These are phyloP conservation scores for Ictidomys tridecemlineatus DNA, from an alignment of 2,113 vertebrate species.

Conservation along the genomic window DNA sequence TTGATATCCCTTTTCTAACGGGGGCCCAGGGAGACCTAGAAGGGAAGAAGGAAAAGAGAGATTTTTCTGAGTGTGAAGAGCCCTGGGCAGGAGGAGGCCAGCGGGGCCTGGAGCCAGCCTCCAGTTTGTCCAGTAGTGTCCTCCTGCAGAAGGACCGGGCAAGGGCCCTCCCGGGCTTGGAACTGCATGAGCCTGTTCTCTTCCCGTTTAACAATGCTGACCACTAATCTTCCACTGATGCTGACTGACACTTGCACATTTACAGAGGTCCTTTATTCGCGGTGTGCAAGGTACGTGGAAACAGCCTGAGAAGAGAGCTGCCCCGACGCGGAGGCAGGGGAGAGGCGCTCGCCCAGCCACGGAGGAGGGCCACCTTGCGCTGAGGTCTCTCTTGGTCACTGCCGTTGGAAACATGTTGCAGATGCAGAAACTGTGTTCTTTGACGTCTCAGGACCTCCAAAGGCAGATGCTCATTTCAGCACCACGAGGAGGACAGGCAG, in stretches of 20 bases:
- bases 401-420: background rate
- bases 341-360: background rate
- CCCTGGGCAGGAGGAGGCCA: rapidly evolving
- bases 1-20: background rate
- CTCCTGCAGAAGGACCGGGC: too few relatives aligned
- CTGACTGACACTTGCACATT: too few relatives aligned
- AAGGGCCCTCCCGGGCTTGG: background rate
- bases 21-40: background rate
- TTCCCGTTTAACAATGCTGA: background rate
- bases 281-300: rapidly evolving
- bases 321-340: rapidly evolving
- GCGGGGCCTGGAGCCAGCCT: background rate
- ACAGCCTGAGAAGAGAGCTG: rapidly evolving
- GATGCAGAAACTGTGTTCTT: background rate
- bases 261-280: background rate
- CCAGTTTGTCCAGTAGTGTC: background rate
- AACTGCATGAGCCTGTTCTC: background rate
- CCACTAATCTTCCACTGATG: background rate
- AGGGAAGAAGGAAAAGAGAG: background rate
- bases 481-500: background rate
- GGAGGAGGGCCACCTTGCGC: background rate
- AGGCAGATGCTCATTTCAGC: background rate
- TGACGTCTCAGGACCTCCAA: background rate
- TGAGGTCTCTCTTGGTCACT: background rate
- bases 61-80: background rate